A percentile compares a stretch with the other conserved stretches of the same genome.
These are phyloP conservation scores for Taphrorychus bicolor DNA, from an alignment of 2,888 invertebrate genomes.

Conservation along the genomic window DNA sequence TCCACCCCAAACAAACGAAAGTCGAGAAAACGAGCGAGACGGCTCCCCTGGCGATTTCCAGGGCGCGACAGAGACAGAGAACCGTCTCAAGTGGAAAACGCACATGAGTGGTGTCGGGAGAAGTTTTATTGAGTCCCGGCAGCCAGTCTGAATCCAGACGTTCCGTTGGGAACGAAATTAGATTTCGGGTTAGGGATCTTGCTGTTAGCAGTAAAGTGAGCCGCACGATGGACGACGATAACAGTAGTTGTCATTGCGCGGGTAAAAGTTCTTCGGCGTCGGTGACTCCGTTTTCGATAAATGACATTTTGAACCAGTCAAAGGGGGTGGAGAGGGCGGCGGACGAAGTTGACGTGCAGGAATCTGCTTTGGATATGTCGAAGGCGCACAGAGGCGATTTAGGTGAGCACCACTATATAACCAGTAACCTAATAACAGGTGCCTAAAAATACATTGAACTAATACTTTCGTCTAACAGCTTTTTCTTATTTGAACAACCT, in stretches of 20 bases:
- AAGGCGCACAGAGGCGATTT: slow-evolving; percentile 51
- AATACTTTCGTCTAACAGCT: no score
- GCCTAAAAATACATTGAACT: no score
- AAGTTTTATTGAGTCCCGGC: slow-evolving; percentile 55
- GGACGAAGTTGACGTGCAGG: slow-evolving; percentile 57
- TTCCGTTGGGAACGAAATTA: slow-evolving; percentile 15
- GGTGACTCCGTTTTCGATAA: slow-evolving; percentile 75
- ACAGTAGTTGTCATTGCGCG: slow-evolving; percentile 43
- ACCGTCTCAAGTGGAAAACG: slow-evolving; percentile 48
- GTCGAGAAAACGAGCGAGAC: slow-evolving; percentile 42
- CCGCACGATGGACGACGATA: slow-evolving; percentile 50
- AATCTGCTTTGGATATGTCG: slow-evolving; percentile 60
- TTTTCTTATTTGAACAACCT: no score
- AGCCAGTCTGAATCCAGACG: slow-evolving; percentile 54
- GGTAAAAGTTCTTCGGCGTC: slow-evolving; percentile 47
- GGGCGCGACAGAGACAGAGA: slow-evolving; percentile 37
- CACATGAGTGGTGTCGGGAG: slow-evolving; percentile 54
- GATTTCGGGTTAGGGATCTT: slow-evolving; percentile 1
- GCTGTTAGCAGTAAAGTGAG: not conserved
- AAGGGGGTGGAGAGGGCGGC: slow-evolving; percentile 53
- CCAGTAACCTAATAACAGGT: no score
- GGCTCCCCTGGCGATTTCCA: slow-evolving; percentile 11
- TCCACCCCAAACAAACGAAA: slow-evolving; percentile 50
- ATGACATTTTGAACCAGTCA: slow-evolving; percentile 66
- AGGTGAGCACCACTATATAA: slow-evolving; percentile 46